Evolutionary conservation across 2,888 invertebrate genomes (phyloP).

Genomic region (Drosophila differens): DNA sequence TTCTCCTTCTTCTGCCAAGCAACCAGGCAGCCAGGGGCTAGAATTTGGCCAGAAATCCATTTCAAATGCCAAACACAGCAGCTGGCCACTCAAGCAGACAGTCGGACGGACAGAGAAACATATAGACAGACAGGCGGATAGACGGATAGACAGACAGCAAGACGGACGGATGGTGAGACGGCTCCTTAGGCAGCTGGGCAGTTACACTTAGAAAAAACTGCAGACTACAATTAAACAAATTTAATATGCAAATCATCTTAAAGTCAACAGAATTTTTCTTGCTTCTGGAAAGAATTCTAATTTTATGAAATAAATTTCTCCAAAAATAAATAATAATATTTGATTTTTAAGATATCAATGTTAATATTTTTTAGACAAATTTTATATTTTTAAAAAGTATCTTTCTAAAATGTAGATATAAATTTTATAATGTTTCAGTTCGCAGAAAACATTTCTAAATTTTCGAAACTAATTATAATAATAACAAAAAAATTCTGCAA

Average conservation of each 20-base stretch:
- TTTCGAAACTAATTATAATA: neutral
- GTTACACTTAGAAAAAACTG: neutral
- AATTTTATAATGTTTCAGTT: no score
- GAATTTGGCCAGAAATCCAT: constrained; percentile 50
- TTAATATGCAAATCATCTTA: neutral
- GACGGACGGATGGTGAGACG: constrained; percentile 6
- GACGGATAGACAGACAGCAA: constrained; percentile 16
- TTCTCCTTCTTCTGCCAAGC: neutral
- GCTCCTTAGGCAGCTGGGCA: constrained; percentile 8
- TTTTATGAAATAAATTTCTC: neutral
- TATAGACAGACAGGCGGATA: constrained; percentile 10
- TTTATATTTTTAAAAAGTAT: neutral
- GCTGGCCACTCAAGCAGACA: constrained; percentile 63
- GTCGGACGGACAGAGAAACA: constrained; percentile 28
- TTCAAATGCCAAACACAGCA: constrained; percentile 73
- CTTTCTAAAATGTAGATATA: neutral
- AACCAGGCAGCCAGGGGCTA: constrained; percentile 1
- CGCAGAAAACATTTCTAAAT: neutral
- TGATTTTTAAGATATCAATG: neutral
- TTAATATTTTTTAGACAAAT: neutral
- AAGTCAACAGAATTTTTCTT: neutral
- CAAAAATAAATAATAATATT: neutral
- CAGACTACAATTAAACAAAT: neutral
- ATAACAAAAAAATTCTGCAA: neutral
- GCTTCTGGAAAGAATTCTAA: neutral